Evolutionary conservation across 1,140 invertebrate genomes (phyloP), one percentile per base, ranked within the genome.

Genomic region (Trichonephila clavata): DNA sequence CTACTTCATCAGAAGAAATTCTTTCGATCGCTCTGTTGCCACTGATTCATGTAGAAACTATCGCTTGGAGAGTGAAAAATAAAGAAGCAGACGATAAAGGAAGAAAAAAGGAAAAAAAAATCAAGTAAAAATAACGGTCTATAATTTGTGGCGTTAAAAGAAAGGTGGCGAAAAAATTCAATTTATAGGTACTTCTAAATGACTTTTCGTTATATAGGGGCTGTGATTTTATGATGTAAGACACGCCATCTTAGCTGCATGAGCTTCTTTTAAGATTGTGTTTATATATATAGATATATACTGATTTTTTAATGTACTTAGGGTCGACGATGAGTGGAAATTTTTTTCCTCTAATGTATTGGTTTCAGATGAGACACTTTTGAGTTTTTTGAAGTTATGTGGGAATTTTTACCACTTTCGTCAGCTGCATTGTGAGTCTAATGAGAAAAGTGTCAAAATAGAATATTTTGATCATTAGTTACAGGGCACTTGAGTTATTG

Each of bases 101-200:
- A 61, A 83, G n/a, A 61, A 14, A 81, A 39, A 81, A 3, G 16
- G 60, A 91, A 18, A 39, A 61, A 16, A 14, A 68, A 68, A 24
- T n/a, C 21, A 24, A 39, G 4, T 18, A 39, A 90, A 71, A 61
- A 39, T 92, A 92, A 92, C 83, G 91, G 91, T 92, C 83, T 92
- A 92, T 92, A 92, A 92, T 92, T 92, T 92, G 91, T 92, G 83
- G 63, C 91, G 91, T 92, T 92, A 92, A 92, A 92, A 92, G 91
- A 92, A 91, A 83, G 91, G 83, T 83, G 91, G 59, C 80, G 83
- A 92, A 92, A 92, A 91, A 92, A 92, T 92, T 92, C 91, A 92
- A 92, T 92, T 92, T 92, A 80, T 68, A 60, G 91, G 43, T 86
- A 21, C 61, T 86, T 50, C 81, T 92, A 86, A 86, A 86, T 84